Evolutionary conservation across 2,888 invertebrate genomes (phyloP), one percentile per base, ranked within the genome.

Genomic region (Scaptomyza flava): DNA sequence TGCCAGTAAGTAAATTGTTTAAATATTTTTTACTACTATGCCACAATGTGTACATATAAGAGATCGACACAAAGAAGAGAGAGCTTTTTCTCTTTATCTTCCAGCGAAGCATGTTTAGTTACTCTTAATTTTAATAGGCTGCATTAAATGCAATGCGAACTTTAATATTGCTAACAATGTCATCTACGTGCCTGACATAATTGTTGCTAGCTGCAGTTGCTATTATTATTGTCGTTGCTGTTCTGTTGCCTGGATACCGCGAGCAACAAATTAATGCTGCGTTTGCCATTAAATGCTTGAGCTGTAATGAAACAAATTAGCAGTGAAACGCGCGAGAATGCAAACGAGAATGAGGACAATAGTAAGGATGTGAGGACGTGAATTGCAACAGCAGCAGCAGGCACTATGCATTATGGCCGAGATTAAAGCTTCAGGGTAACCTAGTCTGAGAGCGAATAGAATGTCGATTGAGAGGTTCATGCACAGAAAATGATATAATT

Each of bases 231-330:
- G 31, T 53, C 56, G 54, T 38, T 33, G 43, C 42, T 17, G 17
- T 23, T 27, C 23, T 27, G 62, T 67, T 70, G 68, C 58, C 47
- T 59, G 38, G 60, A 43, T 65, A 64, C 68, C 63, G 59, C 56
- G 47, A 57, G 72, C 78, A 76, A 72, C 80, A 80, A 80, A 72
- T 80, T 71, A 63, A 72, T 71, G 63, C 57, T 68, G 63, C 67
- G 73, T 68, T 68, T 41, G 69, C 67, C 62, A 67, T 81, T 77
- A 79, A 81, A 79, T 72, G 81, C 81, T 69, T 69, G 52, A 76
- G 76, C 73, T 72, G 81, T 69, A 80, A 83, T 83, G 83, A 81
- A 76, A 52, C 62, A 78, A 81, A 81, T 81, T 81, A 81, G 83
- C 81, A 78, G 51, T 51, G 68, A 56, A 67, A 54, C 54, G 48